A percentile compares a stretch with the other conserved stretches of the same genome.
Evolutionary conservation across 1,140 invertebrate genomes (phyloP).

Genomic region (Lamellibrachia luymesi): DNA sequence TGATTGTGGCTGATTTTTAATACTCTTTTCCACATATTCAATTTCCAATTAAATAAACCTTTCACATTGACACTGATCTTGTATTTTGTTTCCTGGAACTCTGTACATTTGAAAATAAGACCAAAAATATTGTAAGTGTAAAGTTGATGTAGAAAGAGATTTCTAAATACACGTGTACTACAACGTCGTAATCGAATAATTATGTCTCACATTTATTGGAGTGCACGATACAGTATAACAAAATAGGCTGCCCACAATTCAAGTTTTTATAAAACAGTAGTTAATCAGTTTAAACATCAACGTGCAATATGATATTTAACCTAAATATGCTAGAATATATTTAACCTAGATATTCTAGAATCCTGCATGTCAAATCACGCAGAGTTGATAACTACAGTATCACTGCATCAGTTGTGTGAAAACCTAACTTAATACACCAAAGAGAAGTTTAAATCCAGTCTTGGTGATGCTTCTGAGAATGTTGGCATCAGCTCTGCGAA

Average conservation of each 20-base stretch:
- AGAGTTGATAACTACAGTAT: neutral
- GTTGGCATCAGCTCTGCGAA: neutral
- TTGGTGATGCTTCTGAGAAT: neutral
- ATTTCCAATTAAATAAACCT: too few species aligned
- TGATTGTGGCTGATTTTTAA: too few species aligned
- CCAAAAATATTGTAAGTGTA: too few species aligned
- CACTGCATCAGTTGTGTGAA: neutral
- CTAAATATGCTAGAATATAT: neutral
- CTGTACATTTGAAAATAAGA: too few species aligned
- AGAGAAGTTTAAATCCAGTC: neutral
- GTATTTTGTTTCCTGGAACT: too few species aligned
- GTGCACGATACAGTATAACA: neutral
- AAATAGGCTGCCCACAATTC: neutral
- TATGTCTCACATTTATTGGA: neutral
- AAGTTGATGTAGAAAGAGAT: too few species aligned
- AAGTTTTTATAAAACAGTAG: neutral
- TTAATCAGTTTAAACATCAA: neutral
- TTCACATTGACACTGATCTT: too few species aligned
- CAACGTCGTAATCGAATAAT: neutral
- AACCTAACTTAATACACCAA: neutral
- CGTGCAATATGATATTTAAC: neutral
- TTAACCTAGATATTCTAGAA: neutral
- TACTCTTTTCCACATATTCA: too few species aligned
- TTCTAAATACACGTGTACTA: neutral
- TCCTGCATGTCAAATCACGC: neutral